A percentile compares a stretch with the other conserved stretches of the same genome.
phyloP scores from a whole-genome alignment of 1,140 invertebrate genomes.

The Trissolcus basalis region DNA sequence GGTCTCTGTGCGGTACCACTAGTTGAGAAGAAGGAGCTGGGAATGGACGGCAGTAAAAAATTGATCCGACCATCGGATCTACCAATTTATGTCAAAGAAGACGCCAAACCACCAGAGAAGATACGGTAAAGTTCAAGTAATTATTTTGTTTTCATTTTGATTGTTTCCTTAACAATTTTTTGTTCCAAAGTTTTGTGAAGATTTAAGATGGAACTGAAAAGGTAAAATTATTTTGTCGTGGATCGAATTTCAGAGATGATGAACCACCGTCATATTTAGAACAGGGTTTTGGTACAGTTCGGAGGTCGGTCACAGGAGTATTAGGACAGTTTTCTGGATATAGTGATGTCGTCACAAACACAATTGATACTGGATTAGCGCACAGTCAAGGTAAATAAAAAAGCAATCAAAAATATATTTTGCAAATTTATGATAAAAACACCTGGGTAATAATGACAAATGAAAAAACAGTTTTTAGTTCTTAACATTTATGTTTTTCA shows the following conservation, averaged over 20 bases:
- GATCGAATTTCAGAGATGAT: slow-evolving; percentile 6
- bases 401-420: no score
- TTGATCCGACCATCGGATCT: slow-evolving; percentile 71
- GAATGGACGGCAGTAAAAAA: slow-evolving; percentile 25
- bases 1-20: slow-evolving; percentile 70
- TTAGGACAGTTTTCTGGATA: slow-evolving; percentile 57
- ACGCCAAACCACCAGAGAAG: slow-evolving; percentile 54
- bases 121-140: slow-evolving; percentile 74
- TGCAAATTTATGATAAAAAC: no score
- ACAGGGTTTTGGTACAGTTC: slow-evolving; percentile 63
- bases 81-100: slow-evolving; percentile 68
- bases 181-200: no score
- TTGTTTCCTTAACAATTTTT: slow-evolving; percentile 9
- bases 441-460: no score
- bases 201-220: background rate
- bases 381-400: slow-evolving; percentile 68
- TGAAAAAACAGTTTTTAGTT: no score
- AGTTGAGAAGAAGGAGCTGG: slow-evolving; percentile 53
- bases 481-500: no score
- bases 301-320: slow-evolving; percentile 62
- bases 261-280: slow-evolving; percentile 62
- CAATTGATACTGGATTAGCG: slow-evolving; percentile 65
- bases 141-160: slow-evolving; percentile 24
- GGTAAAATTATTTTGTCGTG: background rate
- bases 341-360: slow-evolving; percentile 56